Percentiles rank a stretch among this genome's conserved stretches.
Conservation (phyloP, 2,888 invertebrate species). For the Scaptomyza flava region DNA sequence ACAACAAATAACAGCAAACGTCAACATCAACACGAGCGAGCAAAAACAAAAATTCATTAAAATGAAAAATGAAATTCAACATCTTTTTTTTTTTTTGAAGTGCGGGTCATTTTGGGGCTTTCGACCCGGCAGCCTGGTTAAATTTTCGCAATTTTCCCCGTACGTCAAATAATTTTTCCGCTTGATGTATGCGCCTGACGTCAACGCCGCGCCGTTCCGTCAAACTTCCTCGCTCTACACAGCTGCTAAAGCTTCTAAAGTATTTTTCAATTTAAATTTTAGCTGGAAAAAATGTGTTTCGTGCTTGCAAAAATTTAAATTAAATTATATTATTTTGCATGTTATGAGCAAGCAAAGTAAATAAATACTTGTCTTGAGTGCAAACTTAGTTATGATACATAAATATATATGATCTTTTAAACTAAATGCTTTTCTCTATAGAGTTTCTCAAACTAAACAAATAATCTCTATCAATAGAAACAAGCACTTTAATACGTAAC, state of each 20-base stretch:
- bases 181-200: conserved; percentile 52
- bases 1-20: conserved; percentile 31
- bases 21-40: conserved; percentile 41
- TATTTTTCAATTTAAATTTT: conserved; percentile 27
- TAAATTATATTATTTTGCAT: no score
- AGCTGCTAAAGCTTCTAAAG: conserved; percentile 20
- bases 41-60: conserved; percentile 76
- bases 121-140: conserved; percentile 33
- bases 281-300: conserved; percentile 1
- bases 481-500: no score
- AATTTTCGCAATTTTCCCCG: conserved; percentile 60
- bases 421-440: no score
- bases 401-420: no score
- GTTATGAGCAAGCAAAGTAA: no score
- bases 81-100: conserved; percentile 71
- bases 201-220: conserved; percentile 20
- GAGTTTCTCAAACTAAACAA: no score
- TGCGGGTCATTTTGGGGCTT: conserved; percentile 41
- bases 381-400: no score
- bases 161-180: conserved; percentile 69
- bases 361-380: no score
- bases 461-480: no score
- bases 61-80: conserved; percentile 80
- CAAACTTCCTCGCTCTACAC: conserved; percentile 12
- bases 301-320: no score